Evolutionary conservation across 2,113 vertebrate species (phyloP).

Genomic region (Thunnus maccoyii): DNA sequence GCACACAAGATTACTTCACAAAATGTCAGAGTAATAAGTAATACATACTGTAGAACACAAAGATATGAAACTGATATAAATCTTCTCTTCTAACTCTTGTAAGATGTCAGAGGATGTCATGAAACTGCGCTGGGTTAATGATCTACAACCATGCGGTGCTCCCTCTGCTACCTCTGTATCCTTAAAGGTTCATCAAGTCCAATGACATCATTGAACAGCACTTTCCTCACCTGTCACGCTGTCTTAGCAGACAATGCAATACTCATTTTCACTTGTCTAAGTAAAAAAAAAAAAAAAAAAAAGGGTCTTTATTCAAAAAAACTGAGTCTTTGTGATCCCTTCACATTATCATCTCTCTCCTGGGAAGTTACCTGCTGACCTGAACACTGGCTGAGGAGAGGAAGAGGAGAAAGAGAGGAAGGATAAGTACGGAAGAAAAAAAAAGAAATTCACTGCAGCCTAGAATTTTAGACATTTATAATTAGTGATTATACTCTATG

Average conservation of each 20-base stretch:
- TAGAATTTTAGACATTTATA: background rate
- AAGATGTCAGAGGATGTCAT: no score
- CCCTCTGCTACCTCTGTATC: background rate
- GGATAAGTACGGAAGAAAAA: no score
- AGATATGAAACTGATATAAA: no score
- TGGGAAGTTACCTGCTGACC: conserved; percentile 49
- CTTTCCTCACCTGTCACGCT: conserved; percentile 22
- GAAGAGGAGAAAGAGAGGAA: background rate
- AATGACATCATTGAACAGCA: background rate
- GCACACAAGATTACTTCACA: background rate
- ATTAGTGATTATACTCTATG: background rate
- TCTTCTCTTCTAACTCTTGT: background rate
- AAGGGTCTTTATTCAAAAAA: conserved; percentile 39
- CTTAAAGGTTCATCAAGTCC: no score
- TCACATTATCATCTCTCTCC: conserved; percentile 52
- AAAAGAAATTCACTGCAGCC: background rate
- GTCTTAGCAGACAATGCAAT: conserved; percentile 41
- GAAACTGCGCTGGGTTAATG: background rate
- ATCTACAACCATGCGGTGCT: no score
- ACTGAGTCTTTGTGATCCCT: conserved; percentile 33
- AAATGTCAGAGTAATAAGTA: background rate
- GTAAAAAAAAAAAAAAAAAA: background rate
- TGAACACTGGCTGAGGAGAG: conserved; percentile 8
- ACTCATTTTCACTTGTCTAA: conserved; percentile 40
- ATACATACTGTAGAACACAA: no score